phyloP scores from a whole-genome alignment of 2,113 vertebrate genomes.

The Nerophis lumbriciformis region DNA sequence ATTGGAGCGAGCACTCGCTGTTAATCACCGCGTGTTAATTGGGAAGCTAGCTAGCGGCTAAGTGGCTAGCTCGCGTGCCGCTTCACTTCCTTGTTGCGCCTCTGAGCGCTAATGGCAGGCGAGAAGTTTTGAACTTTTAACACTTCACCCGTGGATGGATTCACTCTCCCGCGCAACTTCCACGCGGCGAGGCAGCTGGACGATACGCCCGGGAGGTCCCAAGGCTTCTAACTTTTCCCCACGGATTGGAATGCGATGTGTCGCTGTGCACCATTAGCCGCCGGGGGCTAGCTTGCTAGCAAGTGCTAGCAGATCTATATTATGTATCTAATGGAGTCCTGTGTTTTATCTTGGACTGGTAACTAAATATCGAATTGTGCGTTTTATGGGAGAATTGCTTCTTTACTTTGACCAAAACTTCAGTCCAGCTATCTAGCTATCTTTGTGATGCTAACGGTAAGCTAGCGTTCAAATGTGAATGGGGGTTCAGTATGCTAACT shows the following conservation, averaged over 20 bases:
- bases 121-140: slow-evolving; percentile 41
- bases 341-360: slow-evolving; percentile 26
- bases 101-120: slow-evolving; percentile 48
- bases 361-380: slow-evolving; percentile 7
- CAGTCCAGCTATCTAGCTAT: slow-evolving; percentile 32
- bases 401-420: background rate
- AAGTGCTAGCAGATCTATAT: slow-evolving; percentile 28
- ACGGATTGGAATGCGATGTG: slow-evolving; percentile 45
- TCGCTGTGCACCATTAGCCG: slow-evolving; percentile 44
- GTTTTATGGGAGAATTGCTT: background rate
- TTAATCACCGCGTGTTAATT: background rate
- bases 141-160: slow-evolving; percentile 26
- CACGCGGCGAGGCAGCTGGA: slow-evolving; percentile 12
- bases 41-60: slow-evolving; percentile 22
- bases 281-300: slow-evolving; percentile 38
- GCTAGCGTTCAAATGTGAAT: slow-evolving; percentile 41
- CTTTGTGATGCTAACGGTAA: slow-evolving; percentile 42
- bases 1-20: background rate
- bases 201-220: slow-evolving; percentile 14
- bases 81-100: slow-evolving; percentile 67
- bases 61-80: slow-evolving; percentile 48
- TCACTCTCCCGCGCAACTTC: background rate
- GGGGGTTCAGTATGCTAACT: slow-evolving; percentile 29
- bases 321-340: slow-evolving; percentile 27
- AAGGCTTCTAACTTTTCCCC: slow-evolving; percentile 34